Base-by-base conservation (phyloP, 2,888 invertebrate species). In the Oscheius sp. region DNA sequence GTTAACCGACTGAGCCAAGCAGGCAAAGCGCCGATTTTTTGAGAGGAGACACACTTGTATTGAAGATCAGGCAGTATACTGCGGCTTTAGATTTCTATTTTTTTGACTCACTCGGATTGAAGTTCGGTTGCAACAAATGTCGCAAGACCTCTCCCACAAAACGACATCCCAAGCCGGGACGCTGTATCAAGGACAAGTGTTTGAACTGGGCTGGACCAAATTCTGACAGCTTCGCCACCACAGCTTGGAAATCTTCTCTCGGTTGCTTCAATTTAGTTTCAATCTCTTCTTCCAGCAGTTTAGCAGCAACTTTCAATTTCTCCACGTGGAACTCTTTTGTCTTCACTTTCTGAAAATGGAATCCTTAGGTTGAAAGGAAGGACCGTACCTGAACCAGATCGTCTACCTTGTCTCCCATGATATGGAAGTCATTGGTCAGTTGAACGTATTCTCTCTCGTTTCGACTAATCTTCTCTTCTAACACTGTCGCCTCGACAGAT, bases 101-200 rank as follows among this genome's bases (percentile, higher is more conserved):
- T 21, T 21, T 21, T 21, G 4, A 9, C 50, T 21, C 7, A 73
- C 73, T 73, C 53, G 63, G 63, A 42, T 53, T 73, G 29, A 73
- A 73, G 7, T 63, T 33, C 13, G 50, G n/a, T 0, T 37, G 37
- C 29, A 73, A 11, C n/a, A 73, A 35, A 55, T 63, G 62, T 4
- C 65, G 3, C 32, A 73, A 29, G 11, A 73, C 55, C 37, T 73
- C 73, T 5, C 55, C 73, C 11, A 63, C 63, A 65, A 63, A 73
- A 37, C 65, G 57, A 55, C 73, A 55, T 33, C 73, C 73, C 5
- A 73, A n/a, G 33, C 63, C 55, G 1, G 73, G 73, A 7, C 59
- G 21, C 9, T 32, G 63, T 11, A 73, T 62, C 5, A 63, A 63
- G 9, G 73, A 73, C 32, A 58, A 37, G 37, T 62, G 47, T 37